Percentiles rank a stretch among this genome's conserved stretches.
Conservation (phyloP, 53 echinoderm and acorn worm genomes). For the Paelopatides confundens region DNA sequence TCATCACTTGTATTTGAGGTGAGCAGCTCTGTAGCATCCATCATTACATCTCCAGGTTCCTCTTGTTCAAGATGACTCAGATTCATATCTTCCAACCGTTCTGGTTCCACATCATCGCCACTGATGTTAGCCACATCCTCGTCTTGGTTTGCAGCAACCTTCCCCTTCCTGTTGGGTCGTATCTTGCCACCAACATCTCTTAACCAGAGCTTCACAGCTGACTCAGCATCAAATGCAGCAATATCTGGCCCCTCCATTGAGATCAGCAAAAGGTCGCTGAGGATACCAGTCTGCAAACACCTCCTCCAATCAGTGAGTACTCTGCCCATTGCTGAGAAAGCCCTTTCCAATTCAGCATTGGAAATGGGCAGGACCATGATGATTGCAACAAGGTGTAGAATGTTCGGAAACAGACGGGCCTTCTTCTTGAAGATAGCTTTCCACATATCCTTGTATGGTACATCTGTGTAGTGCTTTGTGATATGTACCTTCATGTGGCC, state of each 20-base stretch:
- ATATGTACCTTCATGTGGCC: background rate
- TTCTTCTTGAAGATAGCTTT: slow-evolving; percentile 1
- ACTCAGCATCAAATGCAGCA: background rate
- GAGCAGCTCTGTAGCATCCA: no score
- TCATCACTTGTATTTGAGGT: no score
- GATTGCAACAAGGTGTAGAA: slow-evolving; percentile 29
- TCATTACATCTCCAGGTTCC: no score
- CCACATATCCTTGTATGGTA: slow-evolving; percentile 1
- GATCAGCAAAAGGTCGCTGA: slow-evolving; percentile 30
- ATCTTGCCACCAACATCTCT: background rate
- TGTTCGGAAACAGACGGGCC: background rate
- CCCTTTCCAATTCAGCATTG: slow-evolving; percentile 51
- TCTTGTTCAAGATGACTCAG: no score
- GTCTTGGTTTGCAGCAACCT: background rate
- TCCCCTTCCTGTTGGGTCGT: background rate
- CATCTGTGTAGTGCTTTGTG: background rate
- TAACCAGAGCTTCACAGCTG: slow-evolving; percentile 17
- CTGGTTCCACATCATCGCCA: background rate
- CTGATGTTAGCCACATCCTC: background rate
- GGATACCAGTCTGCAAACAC: slow-evolving; percentile 1
- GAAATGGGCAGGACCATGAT: slow-evolving; percentile 52
- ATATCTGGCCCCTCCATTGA: slow-evolving; percentile 19
- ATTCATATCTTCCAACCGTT: background rate
- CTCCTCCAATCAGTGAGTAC: slow-evolving; percentile 46
- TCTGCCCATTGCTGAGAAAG: slow-evolving; percentile 52